Evolutionary conservation across 2,797 vertebrate genomes (phyloP), one percentile per base, ranked within the genome.

Genomic region (Ibycter americanus): DNA sequence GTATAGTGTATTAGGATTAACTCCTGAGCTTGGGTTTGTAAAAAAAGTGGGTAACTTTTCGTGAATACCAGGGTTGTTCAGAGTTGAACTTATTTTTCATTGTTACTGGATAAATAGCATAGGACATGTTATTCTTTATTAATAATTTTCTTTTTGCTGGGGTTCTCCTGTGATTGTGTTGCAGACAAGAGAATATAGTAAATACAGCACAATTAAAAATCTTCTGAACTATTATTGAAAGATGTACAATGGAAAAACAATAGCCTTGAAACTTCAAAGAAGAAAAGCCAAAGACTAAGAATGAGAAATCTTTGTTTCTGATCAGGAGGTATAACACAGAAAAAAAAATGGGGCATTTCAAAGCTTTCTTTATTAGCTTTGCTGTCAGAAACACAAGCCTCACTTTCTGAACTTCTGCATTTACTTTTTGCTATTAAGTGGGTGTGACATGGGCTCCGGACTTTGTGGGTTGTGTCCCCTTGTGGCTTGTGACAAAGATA

Each of bases 391-490:
- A 61, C 42, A 52, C 34, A 82, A 90, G 19, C 62, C 73, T 94
- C 71, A 85, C 83, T 92, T 97, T 96, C 91, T 96, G 92, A 94
- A 97, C 88, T 92, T 90, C 29, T 73, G 27, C 47, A 3, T 90
- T 95, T 89, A 65, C 71, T 94, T 94, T 92, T 94, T 52, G 31
- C 59, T 83, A 5, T 85, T 67, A 85, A 90, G 47, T 54, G 89
- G 90, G 49, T 78, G 68, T 92, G 88, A 92, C 90, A 90, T 0
- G 3, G 77, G 88, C 74, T 95, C 47, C 92, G 92, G 78, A 83
- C 92, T 96, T 89, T 61, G 93, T 87, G 91, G 80, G 44, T 36
- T 90, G 70, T 96, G 86, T 96, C 81, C 86, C 90, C 67, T 89
- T 14, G 65, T 73, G 94, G 85, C 67, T 83, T 71, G 78, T 65